Percentiles rank a stretch among this genome's conserved stretches.
Conservation (phyloP, 2,888 invertebrate species). For the Digitonthophagus gazella region DNA sequence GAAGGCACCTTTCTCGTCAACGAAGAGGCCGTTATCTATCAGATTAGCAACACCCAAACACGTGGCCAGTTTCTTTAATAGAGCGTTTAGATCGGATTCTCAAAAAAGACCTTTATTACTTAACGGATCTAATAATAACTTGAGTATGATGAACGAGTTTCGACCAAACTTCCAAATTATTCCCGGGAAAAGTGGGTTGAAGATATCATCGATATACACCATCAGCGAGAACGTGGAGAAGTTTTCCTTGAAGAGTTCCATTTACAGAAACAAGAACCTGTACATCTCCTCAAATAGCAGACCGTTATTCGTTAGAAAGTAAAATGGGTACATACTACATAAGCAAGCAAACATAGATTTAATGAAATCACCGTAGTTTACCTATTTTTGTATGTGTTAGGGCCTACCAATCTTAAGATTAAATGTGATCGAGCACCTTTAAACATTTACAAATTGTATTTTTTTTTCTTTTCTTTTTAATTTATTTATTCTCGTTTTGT, state of each 20-base stretch:
- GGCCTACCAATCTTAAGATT: slow-evolving; percentile 30
- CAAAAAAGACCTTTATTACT: slow-evolving; percentile 51
- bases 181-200: slow-evolving; percentile 57
- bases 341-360: too few relatives aligned
- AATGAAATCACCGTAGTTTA: slow-evolving; percentile 27
- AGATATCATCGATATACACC: slow-evolving; percentile 55
- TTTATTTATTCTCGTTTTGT: slow-evolving; percentile 1
- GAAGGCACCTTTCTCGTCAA: slow-evolving; percentile 58
- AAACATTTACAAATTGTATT: slow-evolving; percentile 18
- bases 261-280: slow-evolving; percentile 47
- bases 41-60: slow-evolving; percentile 50
- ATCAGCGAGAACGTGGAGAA: slow-evolving; percentile 50
- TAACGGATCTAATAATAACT: slow-evolving; percentile 31
- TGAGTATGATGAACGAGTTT: slow-evolving; percentile 28
- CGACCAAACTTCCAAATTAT: slow-evolving; percentile 49
- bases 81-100: slow-evolving; percentile 48
- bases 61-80: slow-evolving; percentile 48
- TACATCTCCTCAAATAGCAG: slow-evolving; percentile 52
- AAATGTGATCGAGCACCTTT: slow-evolving; percentile 26
- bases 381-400: slow-evolving; percentile 45
- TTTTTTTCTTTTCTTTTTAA: not conserved
- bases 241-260: slow-evolving; percentile 43
- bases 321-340: slow-evolving; percentile 28
- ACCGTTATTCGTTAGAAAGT: slow-evolving; percentile 52
- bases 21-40: slow-evolving; percentile 52